These are phyloP conservation scores for Ondatra zibethicus DNA, from an alignment of 2,113 vertebrate genomes.

Conservation along the genomic window DNA sequence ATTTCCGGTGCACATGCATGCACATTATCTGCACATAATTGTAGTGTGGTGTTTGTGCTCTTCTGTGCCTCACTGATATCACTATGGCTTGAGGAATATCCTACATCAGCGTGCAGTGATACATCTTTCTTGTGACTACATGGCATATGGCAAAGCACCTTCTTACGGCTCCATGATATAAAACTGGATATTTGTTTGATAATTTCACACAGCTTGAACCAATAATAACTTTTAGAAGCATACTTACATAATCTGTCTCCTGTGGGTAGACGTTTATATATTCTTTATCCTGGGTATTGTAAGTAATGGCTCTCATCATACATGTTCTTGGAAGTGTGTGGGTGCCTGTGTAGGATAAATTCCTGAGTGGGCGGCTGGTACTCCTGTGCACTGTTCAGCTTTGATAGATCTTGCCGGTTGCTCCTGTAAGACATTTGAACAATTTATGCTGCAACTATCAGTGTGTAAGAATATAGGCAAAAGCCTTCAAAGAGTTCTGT, in stretches of 20 bases:
- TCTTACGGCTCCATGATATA: background rate
- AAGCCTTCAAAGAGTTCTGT: background rate
- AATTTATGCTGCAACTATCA: background rate
- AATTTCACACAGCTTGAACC: slow-evolving; percentile 1
- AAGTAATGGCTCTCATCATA: background rate
- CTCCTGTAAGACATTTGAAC: slow-evolving; percentile 9
- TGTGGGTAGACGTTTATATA: background rate
- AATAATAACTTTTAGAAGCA: slow-evolving; percentile 19
- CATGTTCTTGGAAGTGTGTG: slow-evolving; percentile 3
- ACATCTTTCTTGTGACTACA: background rate
- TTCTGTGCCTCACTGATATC: background rate
- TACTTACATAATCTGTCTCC: slow-evolving; percentile 44
- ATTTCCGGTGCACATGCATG: background rate
- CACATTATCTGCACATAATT: background rate
- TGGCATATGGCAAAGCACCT: background rate
- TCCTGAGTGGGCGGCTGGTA: background rate
- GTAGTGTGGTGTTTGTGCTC: background rate
- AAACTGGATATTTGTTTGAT: background rate
- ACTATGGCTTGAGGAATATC: background rate
- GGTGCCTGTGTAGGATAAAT: background rate
- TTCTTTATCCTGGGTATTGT: slow-evolving; percentile 18
- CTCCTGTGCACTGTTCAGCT: background rate
- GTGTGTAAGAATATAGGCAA: background rate
- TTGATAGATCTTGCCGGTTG: background rate
- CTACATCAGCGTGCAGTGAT: background rate